Base-by-base conservation (phyloP, 2,888 invertebrate genomes). In the Leptarthrus brevirostris region DNA sequence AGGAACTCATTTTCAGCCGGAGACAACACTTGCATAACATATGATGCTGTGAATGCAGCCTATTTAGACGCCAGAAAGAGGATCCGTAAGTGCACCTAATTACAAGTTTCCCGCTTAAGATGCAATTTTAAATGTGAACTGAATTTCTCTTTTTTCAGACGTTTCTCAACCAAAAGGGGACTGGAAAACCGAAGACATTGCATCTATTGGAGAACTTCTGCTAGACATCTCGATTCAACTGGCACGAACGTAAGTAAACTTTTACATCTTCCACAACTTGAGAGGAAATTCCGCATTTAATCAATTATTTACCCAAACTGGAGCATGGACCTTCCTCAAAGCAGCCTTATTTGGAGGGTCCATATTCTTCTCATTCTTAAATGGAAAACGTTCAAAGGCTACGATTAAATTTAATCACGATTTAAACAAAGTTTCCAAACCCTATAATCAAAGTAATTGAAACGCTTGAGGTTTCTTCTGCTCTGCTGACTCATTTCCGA, bases 41-140 rank as follows among this genome's bases (percentile, higher is more conserved):
- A 93, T 83, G 94, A 95, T 80, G 94, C 95, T 69, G 90, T 95
- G 75, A 95, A 95, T 86, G 92, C 93, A 79, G 95, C 95, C 53
- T 95, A 95, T 86, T 85, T 93, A 78, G 93, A 95, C 83, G 94
- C 94, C 64, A 89, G 94, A 80, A 93, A 94, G 84, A 89, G 95
- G 86, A 93, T 95, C 81, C 89, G 95, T 95, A 88, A 93, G 93
- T 92, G 78, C 12, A 66, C 12, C 18, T 20, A 70, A 34, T 71
- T 18, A 24, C 18, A 52, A 40, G 24, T 34, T 6, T 69, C 30
- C 22, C n/a, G n/a, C n/a, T n/a, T n/a, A n/a, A n/a, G n/a, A n/a
- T n/a, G n/a, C n/a, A n/a, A n/a, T n/a, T n/a, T n/a, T n/a, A n/a
- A 49, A 14, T 20, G 49, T 61, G 61, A 69, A 18, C 49, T n/a